Base-by-base conservation (phyloP, 2,797 vertebrate genomes). In the Enteromius trimaculatus region DNA sequence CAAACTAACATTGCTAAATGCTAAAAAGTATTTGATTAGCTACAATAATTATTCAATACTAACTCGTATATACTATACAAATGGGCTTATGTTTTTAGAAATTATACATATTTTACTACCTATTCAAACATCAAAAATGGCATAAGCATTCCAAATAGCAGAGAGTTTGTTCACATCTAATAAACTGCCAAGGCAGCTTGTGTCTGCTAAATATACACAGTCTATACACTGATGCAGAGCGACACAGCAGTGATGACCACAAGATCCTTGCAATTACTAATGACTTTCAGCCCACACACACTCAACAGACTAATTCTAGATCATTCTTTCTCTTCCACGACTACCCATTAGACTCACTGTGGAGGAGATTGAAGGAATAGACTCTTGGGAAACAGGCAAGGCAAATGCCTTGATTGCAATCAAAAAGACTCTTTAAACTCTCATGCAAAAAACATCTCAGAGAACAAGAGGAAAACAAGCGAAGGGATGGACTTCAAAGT, bases 401-500 rank as follows among this genome's bases (percentile, higher is more conserved):
- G 47, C 69, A 76, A 49, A 66, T 14, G 29, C 51, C 58, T 42
- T 83, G 69, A 55, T 68, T 44, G 64, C 69, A 66, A 80, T 69
- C 17, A 81, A 53, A 88, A 84, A 11, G 44, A 58, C 77, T 71
- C 83, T 79, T 86, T 72, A 70, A 84, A 84, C 55, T 76, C 71
- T 51, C 9, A 82, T 80, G 78, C 88, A 83, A 84, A 87, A 83
- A 85, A 70, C 65, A 90, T 90, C 84, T 82, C 88, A 84, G 84
- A 77, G 89, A 90, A 90, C 64, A 21, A 83, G 86, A 87, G 86
- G 77, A 90, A 88, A 90, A 90, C 86, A 90, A 89, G 88, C 1
- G 84, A 90, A 91, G 85, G 87, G 85, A 88, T 88, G 89, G 85
- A 92, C 90, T 89, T 93, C 90, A 91, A 91, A 92, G 88, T 91